phyloP scores from a whole-genome alignment of 1,140 invertebrate species.

The Saccostrea glomerata region DNA sequence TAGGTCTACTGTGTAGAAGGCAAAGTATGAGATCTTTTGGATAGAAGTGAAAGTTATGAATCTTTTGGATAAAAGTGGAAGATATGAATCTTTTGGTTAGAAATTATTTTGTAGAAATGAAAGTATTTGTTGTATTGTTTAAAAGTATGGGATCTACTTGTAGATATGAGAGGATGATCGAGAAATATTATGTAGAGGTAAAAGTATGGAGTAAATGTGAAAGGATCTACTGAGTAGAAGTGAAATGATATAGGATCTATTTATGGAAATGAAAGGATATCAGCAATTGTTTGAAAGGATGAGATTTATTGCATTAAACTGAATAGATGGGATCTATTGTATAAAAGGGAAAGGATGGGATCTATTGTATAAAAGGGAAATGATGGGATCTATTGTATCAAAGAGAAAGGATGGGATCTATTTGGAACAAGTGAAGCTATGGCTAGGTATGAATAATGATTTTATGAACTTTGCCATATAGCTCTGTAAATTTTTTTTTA shows the following conservation, averaged over 20 bases:
- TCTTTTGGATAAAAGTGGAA: not conserved
- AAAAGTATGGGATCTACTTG: too few species aligned
- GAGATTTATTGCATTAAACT: too few species aligned
- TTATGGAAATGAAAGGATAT: too few species aligned
- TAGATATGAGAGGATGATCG: too few species aligned
- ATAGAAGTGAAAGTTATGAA: not conserved
- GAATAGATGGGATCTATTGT: not conserved
- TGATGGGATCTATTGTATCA: not conserved
- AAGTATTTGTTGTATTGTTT: not conserved
- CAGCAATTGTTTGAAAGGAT: too few species aligned
- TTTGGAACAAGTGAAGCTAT: not conserved
- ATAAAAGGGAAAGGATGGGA: not conserved
- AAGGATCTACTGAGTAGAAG: not conserved
- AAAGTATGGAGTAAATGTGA: too few species aligned
- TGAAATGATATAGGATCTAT: not conserved
- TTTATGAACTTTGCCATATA: not conserved
- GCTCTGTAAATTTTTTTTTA: not conserved
- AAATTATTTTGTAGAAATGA: too few species aligned
- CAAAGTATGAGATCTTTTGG: not conserved
- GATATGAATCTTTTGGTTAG: not conserved
- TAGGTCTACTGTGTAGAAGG: not conserved
- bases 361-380: not conserved
- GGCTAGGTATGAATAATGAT: not conserved
- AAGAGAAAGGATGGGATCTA: not conserved
- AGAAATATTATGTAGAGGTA: too few species aligned